Evolutionary conservation across 1,140 invertebrate genomes (phyloP).

Genomic region (Gerris buenoi): DNA sequence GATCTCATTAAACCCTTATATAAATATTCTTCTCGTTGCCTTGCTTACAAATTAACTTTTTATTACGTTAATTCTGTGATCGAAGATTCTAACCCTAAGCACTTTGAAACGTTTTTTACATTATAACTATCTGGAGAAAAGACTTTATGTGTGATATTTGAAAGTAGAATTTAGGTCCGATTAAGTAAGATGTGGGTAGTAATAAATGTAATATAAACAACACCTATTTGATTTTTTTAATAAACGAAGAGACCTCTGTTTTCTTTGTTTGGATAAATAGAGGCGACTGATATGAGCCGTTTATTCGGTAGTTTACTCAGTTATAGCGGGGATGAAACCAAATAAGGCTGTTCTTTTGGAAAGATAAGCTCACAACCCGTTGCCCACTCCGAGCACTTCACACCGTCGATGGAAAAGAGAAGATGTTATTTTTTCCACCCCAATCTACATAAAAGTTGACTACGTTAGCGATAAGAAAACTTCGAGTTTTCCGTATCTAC

Average conservation of each 20-base stretch:
- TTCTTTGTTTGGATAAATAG: not conserved
- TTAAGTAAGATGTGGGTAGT: too few relatives aligned
- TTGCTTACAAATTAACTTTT: too few relatives aligned
- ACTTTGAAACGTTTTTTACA: too few relatives aligned
- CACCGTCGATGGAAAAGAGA: not conserved
- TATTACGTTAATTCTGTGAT: too few relatives aligned
- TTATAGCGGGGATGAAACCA: not conserved
- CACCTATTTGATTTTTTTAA: too few relatives aligned
- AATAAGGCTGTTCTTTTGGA: not conserved
- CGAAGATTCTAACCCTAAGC: too few relatives aligned
- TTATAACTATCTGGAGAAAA: too few relatives aligned
- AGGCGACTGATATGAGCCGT: not conserved
- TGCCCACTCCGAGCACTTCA: not conserved
- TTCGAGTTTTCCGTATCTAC: not conserved
- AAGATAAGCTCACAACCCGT: not conserved
- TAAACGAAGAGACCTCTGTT: not conserved
- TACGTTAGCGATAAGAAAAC: not conserved
- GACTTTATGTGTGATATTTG: too few relatives aligned
- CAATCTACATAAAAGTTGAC: not conserved
- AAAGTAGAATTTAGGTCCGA: too few relatives aligned
- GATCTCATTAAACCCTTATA: not conserved
- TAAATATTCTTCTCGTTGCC: not conserved
- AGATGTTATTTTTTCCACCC: not conserved
- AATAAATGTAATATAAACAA: too few relatives aligned
- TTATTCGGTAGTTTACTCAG: not conserved